Evolutionary conservation across 2,113 vertebrate genomes (phyloP).

Genomic region (Myrmecophaga tridactyla): DNA sequence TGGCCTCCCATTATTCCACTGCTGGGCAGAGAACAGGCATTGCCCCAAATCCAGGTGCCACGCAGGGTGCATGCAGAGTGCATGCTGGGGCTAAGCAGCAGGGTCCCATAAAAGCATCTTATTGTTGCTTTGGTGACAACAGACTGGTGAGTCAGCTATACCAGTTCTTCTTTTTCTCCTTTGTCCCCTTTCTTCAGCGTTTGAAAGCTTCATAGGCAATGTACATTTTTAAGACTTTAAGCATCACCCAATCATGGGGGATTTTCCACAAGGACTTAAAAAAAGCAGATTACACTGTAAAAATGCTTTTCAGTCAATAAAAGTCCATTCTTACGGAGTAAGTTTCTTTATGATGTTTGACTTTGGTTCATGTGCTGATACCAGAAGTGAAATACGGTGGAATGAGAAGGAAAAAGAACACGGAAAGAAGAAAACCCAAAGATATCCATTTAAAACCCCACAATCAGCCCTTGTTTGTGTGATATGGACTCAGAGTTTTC

Average conservation of each 20-base stretch:
- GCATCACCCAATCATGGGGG: conserved; percentile 49
- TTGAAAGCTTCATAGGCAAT: conserved; percentile 10
- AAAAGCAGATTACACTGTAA: conserved; percentile 74
- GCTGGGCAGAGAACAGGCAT: background rate
- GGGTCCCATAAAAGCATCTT: background rate
- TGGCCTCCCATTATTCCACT: background rate
- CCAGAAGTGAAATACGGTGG: conserved; percentile 55
- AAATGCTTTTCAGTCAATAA: conserved; percentile 76
- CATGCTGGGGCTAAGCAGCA: background rate
- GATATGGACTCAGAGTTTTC: conserved; percentile 20
- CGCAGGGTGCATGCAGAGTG: background rate
- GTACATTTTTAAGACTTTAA: conserved; percentile 56
- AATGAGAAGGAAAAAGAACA: conserved; percentile 17
- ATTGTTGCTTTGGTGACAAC: background rate
- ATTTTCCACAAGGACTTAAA: conserved; percentile 69
- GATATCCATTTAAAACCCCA: conserved; percentile 32
- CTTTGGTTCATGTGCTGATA: conserved; percentile 64
- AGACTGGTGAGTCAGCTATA: background rate
- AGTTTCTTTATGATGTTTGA: conserved; percentile 77
- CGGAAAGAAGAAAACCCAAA: conserved; percentile 53
- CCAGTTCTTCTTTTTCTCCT: background rate
- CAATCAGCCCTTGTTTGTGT: conserved; percentile 67
- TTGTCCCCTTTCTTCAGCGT: background rate
- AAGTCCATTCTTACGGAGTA: conserved; percentile 59
- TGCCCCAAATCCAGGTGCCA: background rate